Percentiles rank a stretch among this genome's conserved stretches.
Conservation (phyloP, 2,888 invertebrate genomes). For the Sphaerophoria rueppellii region DNA sequence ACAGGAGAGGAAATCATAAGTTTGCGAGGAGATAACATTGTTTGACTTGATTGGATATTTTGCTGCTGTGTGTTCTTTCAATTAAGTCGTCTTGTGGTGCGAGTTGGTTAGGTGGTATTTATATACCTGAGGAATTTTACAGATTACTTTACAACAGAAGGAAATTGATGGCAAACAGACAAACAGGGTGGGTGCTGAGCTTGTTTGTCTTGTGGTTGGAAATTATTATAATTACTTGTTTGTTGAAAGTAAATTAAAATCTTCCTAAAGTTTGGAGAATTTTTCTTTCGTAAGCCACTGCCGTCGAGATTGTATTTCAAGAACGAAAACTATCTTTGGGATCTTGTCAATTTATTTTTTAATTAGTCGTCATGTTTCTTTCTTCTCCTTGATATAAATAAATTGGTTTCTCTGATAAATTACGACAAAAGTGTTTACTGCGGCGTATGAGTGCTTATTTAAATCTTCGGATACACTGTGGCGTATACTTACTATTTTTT, state of each 20-base stretch:
- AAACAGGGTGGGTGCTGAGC: neutral
- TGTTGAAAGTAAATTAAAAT: neutral
- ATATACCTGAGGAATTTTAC: neutral
- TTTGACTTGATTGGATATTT: slow-evolving; percentile 22
- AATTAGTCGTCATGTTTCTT: neutral
- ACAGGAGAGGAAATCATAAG: neutral
- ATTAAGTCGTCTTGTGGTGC: slow-evolving; percentile 11
- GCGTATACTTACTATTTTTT: slow-evolving; percentile 31
- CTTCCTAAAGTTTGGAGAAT: neutral
- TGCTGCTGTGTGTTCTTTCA: slow-evolving; percentile 25
- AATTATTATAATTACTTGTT: slow-evolving; percentile 14
- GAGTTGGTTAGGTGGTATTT: neutral
- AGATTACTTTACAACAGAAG: neutral
- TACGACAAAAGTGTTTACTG: neutral
- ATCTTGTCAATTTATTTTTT: neutral
- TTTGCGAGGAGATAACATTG: slow-evolving; percentile 32
- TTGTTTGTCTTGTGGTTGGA: neutral
- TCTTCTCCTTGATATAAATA: neutral
- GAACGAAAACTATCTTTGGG: neutral
- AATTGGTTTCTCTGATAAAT: neutral
- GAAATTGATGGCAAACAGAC: slow-evolving; percentile 15
- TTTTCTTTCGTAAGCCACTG: neutral
- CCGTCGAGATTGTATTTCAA: neutral
- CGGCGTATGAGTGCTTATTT: slow-evolving; percentile 2
- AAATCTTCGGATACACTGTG: neutral